Evolutionary conservation across 2,888 invertebrate genomes (phyloP).

Genomic region (Caenorhabditis drosophilae): DNA sequence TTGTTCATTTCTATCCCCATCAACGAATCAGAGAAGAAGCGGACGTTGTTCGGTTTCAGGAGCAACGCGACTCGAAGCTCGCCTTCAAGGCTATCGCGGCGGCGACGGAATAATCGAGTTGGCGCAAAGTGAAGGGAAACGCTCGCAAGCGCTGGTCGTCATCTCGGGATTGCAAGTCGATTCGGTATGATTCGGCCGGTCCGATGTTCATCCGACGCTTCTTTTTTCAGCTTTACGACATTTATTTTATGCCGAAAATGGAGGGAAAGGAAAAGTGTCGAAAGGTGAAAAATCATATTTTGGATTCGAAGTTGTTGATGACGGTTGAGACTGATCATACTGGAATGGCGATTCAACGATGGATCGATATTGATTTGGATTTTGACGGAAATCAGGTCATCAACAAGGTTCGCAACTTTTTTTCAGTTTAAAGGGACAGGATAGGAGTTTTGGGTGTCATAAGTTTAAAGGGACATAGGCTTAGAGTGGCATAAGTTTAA

Average conservation of each 20-base stretch:
- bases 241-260: constrained; percentile 3
- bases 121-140: constrained; percentile 12
- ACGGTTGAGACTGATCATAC: constrained; percentile 33
- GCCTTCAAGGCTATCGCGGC: constrained; percentile 31
- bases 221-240: too few species aligned
- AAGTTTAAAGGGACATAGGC: constrained; percentile 4
- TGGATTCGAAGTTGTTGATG: constrained; percentile 11
- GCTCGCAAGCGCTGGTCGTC: constrained; percentile 27
- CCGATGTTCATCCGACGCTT: too few species aligned
- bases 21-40: too few species aligned
- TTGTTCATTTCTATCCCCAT: neutral
- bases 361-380: too few species aligned
- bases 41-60: constrained; percentile 7
- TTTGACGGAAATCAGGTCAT: too few species aligned
- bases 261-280: constrained; percentile 11
- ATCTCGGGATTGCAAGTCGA: constrained; percentile 30
- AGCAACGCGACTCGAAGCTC: constrained; percentile 29
- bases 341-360: constrained; percentile 34
- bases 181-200: too few species aligned
- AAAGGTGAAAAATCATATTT: too few species aligned
- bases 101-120: constrained; percentile 37
- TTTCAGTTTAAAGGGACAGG: too few species aligned
- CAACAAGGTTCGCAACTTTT: too few species aligned
- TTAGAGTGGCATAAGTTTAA: too few species aligned
- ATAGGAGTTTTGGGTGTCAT: too few species aligned